phyloP scores from a whole-genome alignment of 2,113 vertebrate genomes.

The Smithornis capensis region DNA sequence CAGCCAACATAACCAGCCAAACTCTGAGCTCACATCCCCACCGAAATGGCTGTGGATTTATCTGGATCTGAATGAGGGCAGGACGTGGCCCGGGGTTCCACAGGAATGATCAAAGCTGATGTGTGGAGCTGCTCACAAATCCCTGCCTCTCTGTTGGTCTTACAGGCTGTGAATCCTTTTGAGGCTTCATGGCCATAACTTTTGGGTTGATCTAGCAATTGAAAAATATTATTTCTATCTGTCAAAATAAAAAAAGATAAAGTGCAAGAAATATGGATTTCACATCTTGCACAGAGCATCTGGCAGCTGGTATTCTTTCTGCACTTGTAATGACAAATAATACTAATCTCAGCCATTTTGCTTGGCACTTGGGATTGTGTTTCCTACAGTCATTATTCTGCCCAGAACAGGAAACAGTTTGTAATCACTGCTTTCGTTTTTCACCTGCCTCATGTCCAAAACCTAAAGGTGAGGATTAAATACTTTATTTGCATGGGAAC shows the following conservation, averaged over 20 bases:
- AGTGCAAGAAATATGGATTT: neutral
- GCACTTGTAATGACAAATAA: slow-evolving; percentile 50
- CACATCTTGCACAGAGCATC: neutral
- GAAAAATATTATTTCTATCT: slow-evolving; percentile 42
- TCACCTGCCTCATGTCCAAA: neutral
- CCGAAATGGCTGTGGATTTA: neutral
- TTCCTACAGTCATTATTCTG: neutral
- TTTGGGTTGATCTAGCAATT: slow-evolving; percentile 1
- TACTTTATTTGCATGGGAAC: neutral
- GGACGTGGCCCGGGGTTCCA: neutral
- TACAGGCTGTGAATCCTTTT: neutral
- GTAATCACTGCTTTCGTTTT: slow-evolving; percentile 16
- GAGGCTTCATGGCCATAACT: neutral
- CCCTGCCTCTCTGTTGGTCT: neutral
- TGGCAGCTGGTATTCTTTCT: slow-evolving; percentile 41
- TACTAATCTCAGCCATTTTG: slow-evolving; percentile 39
- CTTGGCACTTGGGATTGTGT: slow-evolving; percentile 37
- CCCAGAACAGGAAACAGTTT: slow-evolving; percentile 1
- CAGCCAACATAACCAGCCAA: slow-evolving; percentile 6
- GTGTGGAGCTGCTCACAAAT: neutral
- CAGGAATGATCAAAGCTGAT: neutral
- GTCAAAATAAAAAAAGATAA: slow-evolving; percentile 39
- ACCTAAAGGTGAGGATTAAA: neutral
- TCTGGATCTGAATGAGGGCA: slow-evolving; percentile 34
- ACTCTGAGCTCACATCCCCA: slow-evolving; percentile 40